These are phyloP conservation scores for Caiman crocodilus DNA, from an alignment of 2,797 vertebrate species.

Conservation along the genomic window DNA sequence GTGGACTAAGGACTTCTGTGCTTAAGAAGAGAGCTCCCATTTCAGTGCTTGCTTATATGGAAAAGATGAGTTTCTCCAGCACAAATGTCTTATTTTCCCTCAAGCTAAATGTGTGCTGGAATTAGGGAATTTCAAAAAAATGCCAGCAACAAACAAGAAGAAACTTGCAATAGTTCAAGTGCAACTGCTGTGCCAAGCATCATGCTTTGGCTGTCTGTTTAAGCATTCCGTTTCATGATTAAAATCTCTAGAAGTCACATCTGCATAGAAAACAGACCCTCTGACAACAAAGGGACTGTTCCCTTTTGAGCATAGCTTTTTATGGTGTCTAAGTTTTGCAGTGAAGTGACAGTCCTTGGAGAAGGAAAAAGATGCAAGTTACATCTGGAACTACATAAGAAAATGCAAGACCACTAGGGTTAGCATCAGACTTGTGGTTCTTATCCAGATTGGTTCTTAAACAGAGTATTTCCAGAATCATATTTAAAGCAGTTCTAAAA, in stretches of 20 bases:
- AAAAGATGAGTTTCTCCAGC: conserved; percentile 23
- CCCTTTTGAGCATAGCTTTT: conserved; percentile 10
- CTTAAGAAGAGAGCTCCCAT: background rate
- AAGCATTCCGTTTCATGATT: background rate
- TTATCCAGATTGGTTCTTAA: background rate
- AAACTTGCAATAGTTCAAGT: background rate
- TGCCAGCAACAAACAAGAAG: background rate
- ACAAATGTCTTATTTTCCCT: background rate
- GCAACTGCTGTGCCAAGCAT: background rate
- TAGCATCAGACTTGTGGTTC: background rate
- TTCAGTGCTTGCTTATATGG: background rate
- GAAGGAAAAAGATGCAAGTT: background rate
- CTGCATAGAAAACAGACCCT: background rate
- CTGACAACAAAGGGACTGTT: background rate
- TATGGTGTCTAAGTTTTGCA: background rate
- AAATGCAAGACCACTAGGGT: background rate
- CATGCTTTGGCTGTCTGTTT: background rate
- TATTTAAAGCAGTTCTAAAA: background rate
- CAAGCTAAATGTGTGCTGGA: background rate
- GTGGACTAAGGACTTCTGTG: background rate
- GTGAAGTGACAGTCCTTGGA: background rate
- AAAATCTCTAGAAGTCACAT: background rate
- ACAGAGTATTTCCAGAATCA: background rate
- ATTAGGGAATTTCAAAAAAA: background rate
- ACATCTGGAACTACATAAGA: background rate